Evolutionary conservation across 2,113 vertebrate genomes (phyloP).

Genomic region (Nanorana parkeri): DNA sequence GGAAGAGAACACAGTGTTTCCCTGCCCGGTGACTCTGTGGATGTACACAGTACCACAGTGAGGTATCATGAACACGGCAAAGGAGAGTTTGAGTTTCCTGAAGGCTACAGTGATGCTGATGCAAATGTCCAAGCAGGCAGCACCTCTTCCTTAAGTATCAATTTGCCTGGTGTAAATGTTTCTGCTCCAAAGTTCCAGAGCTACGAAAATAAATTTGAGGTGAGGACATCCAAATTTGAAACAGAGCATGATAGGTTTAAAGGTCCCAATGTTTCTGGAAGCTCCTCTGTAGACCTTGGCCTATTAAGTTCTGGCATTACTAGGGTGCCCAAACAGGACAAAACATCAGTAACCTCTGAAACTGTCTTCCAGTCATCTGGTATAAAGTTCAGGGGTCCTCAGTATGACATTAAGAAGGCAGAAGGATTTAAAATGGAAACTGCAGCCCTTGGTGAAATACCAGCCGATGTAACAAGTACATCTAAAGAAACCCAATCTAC

Average conservation of each 20-base stretch:
- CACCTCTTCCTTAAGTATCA: neutral
- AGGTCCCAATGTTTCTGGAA: neutral
- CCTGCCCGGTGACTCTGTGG: slow-evolving; percentile 8
- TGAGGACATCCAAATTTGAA: neutral
- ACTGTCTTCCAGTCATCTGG: slow-evolving; percentile 23
- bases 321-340: slow-evolving; percentile 48
- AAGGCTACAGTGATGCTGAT: slow-evolving; percentile 52
- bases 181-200: neutral
- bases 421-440: neutral
- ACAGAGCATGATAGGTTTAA: neutral
- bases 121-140: neutral
- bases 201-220: slow-evolving; percentile 24
- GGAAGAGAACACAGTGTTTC: slow-evolving; percentile 26
- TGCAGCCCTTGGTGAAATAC: neutral
- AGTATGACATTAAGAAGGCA: slow-evolving; percentile 6
- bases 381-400: neutral
- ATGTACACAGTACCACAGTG: slow-evolving; percentile 12
- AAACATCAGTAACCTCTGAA: neutral
- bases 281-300: neutral
- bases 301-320: neutral
- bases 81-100: slow-evolving; percentile 53
- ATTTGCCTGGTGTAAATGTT: neutral
- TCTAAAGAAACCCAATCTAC: neutral
- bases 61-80: neutral
- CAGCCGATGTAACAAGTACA: slow-evolving; percentile 12